Conservation (phyloP, 2,797 vertebrate species). For the Lophius americanus region DNA sequence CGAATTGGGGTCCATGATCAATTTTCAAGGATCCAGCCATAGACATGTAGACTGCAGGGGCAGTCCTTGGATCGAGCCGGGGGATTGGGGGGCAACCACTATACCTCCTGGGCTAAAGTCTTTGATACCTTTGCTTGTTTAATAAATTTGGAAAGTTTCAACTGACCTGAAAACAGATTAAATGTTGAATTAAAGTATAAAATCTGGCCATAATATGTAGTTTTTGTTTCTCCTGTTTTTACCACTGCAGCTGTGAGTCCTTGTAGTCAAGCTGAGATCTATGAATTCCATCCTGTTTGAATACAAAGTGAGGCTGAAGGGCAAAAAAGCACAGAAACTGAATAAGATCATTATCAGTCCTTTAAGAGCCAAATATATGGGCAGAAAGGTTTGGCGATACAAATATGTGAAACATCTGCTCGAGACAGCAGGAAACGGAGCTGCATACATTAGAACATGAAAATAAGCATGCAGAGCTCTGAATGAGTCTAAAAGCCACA, state of each 20-base stretch:
- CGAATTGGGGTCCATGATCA: too few species aligned
- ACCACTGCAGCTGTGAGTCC: neutral
- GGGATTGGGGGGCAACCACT: too few species aligned
- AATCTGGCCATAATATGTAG: neutral
- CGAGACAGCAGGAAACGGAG: slow-evolving; percentile 42
- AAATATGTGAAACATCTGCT: slow-evolving; percentile 65
- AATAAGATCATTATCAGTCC: slow-evolving; percentile 32
- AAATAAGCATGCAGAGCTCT: slow-evolving; percentile 2
- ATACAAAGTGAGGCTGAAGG: slow-evolving; percentile 4
- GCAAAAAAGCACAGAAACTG: neutral
- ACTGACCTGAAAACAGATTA: slow-evolving; percentile 14
- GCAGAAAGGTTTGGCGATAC: slow-evolving; percentile 27
- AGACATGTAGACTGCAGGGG: too few species aligned
- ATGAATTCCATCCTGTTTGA: slow-evolving; percentile 12
- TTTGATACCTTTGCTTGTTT: too few species aligned
- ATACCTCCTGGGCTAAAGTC: too few species aligned
- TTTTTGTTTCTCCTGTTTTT: neutral
- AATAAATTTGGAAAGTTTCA: slow-evolving; percentile 1
- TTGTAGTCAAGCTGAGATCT: neutral
- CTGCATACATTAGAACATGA: slow-evolving; percentile 36
- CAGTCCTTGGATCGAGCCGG: too few species aligned
- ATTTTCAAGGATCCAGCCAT: too few species aligned
- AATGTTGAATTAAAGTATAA: neutral
- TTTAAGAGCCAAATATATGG: slow-evolving; percentile 36
- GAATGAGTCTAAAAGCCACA: slow-evolving; percentile 10